A percentile compares a stretch with the other conserved stretches of the same genome.
Conservation (phyloP, 2,888 invertebrate genomes). For the Perizoma affinitatum region DNA sequence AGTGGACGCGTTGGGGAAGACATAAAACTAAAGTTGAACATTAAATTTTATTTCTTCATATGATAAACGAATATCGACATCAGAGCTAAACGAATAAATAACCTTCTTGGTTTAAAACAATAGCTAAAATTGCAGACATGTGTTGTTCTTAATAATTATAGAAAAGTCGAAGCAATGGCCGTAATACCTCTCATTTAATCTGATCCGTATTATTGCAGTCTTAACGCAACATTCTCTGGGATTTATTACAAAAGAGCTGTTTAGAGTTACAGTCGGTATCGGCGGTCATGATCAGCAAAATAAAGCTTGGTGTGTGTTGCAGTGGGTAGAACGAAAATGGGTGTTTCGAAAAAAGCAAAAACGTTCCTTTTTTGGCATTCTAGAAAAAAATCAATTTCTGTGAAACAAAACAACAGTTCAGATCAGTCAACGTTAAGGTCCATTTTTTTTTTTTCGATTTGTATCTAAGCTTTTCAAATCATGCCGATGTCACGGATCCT, state of each 20-base stretch:
- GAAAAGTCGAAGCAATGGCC: conserved; percentile 57
- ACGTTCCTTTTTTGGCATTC: too few relatives aligned
- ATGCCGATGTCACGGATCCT: too few relatives aligned
- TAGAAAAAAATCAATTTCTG: too few relatives aligned
- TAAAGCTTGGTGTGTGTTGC: conserved; percentile 61
- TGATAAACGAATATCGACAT: background rate
- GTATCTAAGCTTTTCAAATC: too few relatives aligned
- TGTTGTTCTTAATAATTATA: conserved; percentile 63
- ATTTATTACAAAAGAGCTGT: conserved; percentile 79
- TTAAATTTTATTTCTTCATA: conserved; percentile 26
- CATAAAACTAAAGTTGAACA: conserved; percentile 14
- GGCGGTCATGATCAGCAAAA: conserved; percentile 67
- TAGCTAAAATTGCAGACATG: conserved; percentile 38
- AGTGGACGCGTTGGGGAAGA: conserved; percentile 17
- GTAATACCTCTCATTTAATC: conserved; percentile 69
- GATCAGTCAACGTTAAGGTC: too few relatives aligned
- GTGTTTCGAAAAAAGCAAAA: background rate
- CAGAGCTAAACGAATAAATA: conserved; percentile 3
- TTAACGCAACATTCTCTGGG: conserved; percentile 69
- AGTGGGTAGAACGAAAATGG: conserved; percentile 3
- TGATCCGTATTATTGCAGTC: conserved; percentile 76
- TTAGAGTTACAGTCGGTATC: conserved; percentile 70
- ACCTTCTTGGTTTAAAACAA: conserved; percentile 10
- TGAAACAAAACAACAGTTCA: too few relatives aligned
- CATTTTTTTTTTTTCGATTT: too few relatives aligned